phyloP scores from a whole-genome alignment of 1,140 invertebrate species.

The Ceratosolen solmsi region DNA sequence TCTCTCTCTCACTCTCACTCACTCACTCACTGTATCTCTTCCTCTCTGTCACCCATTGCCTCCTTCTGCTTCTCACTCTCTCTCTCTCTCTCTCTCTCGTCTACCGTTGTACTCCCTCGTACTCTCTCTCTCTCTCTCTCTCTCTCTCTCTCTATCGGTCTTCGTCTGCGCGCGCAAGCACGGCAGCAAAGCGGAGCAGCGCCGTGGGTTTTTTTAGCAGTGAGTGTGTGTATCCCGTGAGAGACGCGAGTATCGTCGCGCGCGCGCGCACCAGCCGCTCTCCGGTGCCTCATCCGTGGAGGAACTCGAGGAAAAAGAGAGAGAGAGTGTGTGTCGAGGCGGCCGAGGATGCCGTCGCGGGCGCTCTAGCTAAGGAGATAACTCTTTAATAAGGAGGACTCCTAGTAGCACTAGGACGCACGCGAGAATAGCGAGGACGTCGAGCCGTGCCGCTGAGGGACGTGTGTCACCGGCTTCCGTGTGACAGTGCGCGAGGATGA shows the following conservation, averaged over 20 bases:
- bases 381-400: neutral
- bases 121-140: neutral
- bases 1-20: neutral
- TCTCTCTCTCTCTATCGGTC: neutral
- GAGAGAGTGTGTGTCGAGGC: neutral
- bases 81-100: slow-evolving; percentile 5
- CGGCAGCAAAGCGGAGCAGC: neutral
- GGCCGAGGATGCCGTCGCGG: neutral
- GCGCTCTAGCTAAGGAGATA: neutral
- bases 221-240: slow-evolving; percentile 18
- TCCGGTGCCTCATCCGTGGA: neutral
- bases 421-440: neutral
- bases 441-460: neutral
- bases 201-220: slow-evolving; percentile 7
- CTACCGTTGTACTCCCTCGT: neutral
- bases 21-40: neutral
- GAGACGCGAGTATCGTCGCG: slow-evolving; percentile 10
- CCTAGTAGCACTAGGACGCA: too few relatives aligned
- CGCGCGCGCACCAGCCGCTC: neutral
- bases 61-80: neutral
- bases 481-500: slow-evolving; percentile 27
- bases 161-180: slow-evolving; percentile 18
- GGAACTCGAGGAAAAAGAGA: neutral
- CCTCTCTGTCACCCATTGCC: neutral
- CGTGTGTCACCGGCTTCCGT: slow-evolving; percentile 7